Evolutionary conservation across 2,888 invertebrate genomes (phyloP).

Genomic region (Sepioteuthis lessoniana): DNA sequence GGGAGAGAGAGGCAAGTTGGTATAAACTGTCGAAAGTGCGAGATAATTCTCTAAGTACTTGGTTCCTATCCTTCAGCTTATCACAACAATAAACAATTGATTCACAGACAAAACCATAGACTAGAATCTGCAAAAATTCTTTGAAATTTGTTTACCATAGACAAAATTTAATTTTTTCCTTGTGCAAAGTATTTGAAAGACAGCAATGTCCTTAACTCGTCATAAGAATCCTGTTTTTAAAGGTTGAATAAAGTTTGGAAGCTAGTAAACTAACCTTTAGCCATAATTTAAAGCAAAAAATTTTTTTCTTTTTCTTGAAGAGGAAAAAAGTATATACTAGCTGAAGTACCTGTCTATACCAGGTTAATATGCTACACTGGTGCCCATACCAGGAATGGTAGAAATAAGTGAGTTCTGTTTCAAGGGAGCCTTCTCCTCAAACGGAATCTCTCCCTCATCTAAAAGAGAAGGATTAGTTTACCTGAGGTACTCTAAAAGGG

Average conservation of each 20-base stretch:
- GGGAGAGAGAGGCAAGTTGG: background rate
- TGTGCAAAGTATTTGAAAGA: background rate
- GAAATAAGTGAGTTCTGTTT: too few species aligned
- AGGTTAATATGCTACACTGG: too few species aligned
- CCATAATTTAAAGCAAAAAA: background rate
- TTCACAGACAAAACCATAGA: conserved; percentile 13
- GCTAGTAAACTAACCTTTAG: background rate
- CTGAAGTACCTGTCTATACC: too few species aligned
- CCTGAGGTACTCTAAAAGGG: too few species aligned
- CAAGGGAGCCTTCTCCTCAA: too few species aligned
- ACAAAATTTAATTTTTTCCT: conserved; percentile 10
- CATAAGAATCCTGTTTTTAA: background rate
- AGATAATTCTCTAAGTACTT: background rate
- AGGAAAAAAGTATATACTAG: background rate
- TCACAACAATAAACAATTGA: background rate
- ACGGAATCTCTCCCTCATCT: too few species aligned
- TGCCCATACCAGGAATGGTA: too few species aligned
- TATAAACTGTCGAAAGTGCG: background rate
- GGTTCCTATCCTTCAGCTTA: background rate
- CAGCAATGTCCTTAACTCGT: background rate
- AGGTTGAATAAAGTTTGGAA: background rate
- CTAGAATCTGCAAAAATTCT: background rate
- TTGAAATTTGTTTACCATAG: background rate
- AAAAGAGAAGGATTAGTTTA: too few species aligned
- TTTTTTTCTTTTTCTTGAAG: background rate